Evolutionary conservation across 2,113 vertebrate genomes (phyloP).

Genomic region (Myotis davidii): DNA sequence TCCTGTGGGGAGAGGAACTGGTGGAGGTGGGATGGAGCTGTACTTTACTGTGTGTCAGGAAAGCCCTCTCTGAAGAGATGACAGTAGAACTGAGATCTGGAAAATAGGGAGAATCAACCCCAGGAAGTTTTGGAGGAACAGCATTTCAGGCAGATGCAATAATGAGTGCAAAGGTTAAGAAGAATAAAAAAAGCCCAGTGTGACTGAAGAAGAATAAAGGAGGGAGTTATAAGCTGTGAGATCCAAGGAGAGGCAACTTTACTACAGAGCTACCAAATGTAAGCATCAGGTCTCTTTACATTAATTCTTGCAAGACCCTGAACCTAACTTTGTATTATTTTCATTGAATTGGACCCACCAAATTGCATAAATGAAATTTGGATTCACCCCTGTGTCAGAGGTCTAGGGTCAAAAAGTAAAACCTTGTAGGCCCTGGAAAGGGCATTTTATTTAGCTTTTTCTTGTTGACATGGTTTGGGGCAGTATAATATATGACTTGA

Average conservation of each 20-base stretch:
- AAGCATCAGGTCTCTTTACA: neutral
- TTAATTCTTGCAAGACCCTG: neutral
- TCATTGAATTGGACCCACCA: neutral
- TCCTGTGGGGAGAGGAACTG: neutral
- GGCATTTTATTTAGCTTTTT: neutral
- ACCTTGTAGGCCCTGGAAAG: neutral
- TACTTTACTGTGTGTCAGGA: neutral
- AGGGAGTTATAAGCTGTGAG: neutral
- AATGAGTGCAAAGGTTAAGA: neutral
- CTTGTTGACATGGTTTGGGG: neutral
- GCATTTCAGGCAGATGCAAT: neutral
- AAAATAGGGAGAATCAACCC: neutral
- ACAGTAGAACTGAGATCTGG: neutral
- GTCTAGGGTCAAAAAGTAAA: neutral
- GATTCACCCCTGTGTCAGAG: neutral
- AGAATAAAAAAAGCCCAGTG: neutral
- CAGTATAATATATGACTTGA: neutral
- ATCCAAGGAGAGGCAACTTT: neutral
- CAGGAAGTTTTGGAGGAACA: neutral
- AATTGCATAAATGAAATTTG: neutral
- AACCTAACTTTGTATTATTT: neutral
- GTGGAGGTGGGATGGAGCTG: neutral
- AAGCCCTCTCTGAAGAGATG: neutral
- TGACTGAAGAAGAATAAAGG: neutral
- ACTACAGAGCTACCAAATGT: neutral